phyloP scores from a whole-genome alignment of 2,113 vertebrate genomes.

The Mastomys natalensis region DNA sequence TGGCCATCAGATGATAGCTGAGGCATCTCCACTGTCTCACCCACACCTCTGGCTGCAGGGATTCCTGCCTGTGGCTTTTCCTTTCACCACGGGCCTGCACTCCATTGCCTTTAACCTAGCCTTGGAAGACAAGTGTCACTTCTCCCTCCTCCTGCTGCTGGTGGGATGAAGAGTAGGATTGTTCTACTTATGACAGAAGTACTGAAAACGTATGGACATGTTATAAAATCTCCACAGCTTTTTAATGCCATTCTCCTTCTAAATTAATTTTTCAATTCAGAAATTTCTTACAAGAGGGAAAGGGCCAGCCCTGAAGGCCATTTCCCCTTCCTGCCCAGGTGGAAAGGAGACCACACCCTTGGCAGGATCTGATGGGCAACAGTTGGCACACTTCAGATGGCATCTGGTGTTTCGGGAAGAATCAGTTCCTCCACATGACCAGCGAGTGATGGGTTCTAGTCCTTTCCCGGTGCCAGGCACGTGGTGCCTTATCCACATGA shows the following conservation, averaged over 20 bases:
- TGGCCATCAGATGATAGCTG: background rate
- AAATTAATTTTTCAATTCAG: slow-evolving; percentile 32
- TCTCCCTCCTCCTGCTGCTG: background rate
- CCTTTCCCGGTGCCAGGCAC: background rate
- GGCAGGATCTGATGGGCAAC: background rate
- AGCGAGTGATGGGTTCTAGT: background rate
- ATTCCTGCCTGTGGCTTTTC: background rate
- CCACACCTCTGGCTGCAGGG: too few species aligned
- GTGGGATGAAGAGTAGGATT: background rate
- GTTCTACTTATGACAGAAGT: background rate
- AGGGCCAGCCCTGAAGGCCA: slow-evolving; percentile 3
- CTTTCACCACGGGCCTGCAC: background rate
- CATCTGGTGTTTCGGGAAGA: background rate
- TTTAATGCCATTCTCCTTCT: slow-evolving; percentile 54
- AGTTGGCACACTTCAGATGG: background rate
- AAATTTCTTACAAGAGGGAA: slow-evolving; percentile 50
- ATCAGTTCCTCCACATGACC: slow-evolving; percentile 15
- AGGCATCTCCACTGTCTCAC: background rate
- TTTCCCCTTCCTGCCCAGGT: slow-evolving; percentile 50
- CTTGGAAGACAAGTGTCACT: slow-evolving; percentile 10
- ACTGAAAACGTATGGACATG: background rate
- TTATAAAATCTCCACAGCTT: slow-evolving; percentile 45
- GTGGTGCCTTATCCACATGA: background rate
- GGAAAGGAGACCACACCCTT: background rate
- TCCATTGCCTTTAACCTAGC: background rate